Evolutionary conservation across 30 jellyfish, hydroid and myxozoan genomes (phyloP).

Genomic region (Turritopsis rubra): DNA sequence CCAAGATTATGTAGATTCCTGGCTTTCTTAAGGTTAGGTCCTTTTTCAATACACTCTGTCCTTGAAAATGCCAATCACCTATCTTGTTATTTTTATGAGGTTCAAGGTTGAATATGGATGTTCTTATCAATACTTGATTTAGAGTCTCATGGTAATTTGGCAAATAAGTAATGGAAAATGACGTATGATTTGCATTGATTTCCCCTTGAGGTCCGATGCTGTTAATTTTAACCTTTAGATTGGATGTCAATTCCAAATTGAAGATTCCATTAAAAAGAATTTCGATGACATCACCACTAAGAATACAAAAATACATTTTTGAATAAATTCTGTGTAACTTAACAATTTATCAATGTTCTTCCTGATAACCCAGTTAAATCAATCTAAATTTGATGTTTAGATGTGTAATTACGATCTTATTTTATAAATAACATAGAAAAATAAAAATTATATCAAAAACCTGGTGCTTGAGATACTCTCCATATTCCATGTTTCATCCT

Average conservation of each 20-base stretch:
- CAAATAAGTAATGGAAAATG: not conserved
- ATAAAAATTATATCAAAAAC: not conserved
- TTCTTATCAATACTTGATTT: not conserved
- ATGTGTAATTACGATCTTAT: too few relatives aligned
- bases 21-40: not conserved
- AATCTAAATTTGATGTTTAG: not conserved
- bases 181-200: not conserved
- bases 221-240: not conserved
- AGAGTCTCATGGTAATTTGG: not conserved
- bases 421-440: too few relatives aligned
- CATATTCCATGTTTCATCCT: not conserved
- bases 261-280: not conserved
- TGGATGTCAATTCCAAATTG: not conserved
- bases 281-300: not conserved
- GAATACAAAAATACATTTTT: not conserved
- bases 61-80: not conserved
- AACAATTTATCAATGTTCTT: not conserved
- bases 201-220: slow-evolving; percentile 2
- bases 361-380: not conserved
- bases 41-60: not conserved
- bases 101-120: not conserved
- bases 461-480: not conserved
- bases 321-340: too few relatives aligned
- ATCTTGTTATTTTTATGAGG: not conserved
- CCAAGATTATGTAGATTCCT: not conserved